phyloP scores from a whole-genome alignment of 2,888 invertebrate species.

The Ophion obscuratus region DNA sequence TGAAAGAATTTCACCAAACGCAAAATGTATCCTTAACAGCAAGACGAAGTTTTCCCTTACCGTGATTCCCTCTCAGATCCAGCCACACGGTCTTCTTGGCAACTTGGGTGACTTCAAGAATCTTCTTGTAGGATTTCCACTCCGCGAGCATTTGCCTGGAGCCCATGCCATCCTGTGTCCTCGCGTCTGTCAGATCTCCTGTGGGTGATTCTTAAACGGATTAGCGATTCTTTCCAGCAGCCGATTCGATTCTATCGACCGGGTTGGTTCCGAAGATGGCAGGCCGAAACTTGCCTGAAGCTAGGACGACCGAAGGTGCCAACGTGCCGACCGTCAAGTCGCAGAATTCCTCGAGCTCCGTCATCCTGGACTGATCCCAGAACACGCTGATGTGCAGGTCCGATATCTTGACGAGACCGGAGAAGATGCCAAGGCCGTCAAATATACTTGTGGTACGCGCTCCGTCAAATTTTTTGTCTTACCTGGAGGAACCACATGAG shows the following conservation, averaged over 20 bases:
- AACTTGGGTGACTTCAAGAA: conserved; percentile 89
- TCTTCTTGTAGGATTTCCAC: conserved; percentile 91
- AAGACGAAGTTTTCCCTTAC: conserved; percentile 83
- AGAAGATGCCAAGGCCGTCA: not conserved
- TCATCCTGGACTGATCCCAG: conserved; percentile 89
- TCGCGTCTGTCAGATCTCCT: conserved; percentile 95
- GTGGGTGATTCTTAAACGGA: not conserved
- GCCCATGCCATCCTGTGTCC: conserved; percentile 90
- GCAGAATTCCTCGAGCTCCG: conserved; percentile 92
- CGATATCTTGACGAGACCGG: conserved; percentile 86
- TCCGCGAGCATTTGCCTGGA: conserved; percentile 93
- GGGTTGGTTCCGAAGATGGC: not conserved
- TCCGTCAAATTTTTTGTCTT: conserved; percentile 67
- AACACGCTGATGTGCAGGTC: conserved; percentile 96
- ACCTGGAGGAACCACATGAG: conserved; percentile 93
- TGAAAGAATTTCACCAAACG: too few species aligned
- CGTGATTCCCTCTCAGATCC: conserved; percentile 96
- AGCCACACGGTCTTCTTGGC: conserved; percentile 91
- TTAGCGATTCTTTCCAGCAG: not conserved
- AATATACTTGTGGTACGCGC: too few species aligned
- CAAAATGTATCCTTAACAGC: not conserved
- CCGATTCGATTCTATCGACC: not conserved
- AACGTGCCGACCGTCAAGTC: conserved; percentile 89
- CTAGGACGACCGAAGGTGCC: conserved; percentile 91
- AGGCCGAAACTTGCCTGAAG: conserved; percentile 87